These are phyloP conservation scores for Cephus pygmeus DNA, from an alignment of 2,888 invertebrate genomes.

Conservation along the genomic window DNA sequence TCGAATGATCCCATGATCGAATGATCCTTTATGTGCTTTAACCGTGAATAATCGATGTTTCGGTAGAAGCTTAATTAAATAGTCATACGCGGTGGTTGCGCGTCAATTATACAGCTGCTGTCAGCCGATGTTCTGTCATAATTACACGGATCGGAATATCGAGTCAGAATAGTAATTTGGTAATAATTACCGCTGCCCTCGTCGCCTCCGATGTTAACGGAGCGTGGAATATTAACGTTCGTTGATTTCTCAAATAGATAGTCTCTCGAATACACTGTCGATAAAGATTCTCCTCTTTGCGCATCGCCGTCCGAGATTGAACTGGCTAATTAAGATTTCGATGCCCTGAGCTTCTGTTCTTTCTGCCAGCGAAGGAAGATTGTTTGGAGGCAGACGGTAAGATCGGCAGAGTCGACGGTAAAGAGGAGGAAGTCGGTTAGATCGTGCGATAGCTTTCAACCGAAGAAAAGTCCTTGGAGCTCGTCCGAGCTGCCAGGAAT, in stretches of 20 bases:
- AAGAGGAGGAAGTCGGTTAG: too few relatives aligned
- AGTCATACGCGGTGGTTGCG: not conserved
- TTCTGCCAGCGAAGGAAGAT: too few relatives aligned
- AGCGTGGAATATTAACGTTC: slow-evolving; percentile 1
- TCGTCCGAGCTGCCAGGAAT: too few relatives aligned
- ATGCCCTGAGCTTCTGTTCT: too few relatives aligned
- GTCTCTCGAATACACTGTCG: too few relatives aligned
- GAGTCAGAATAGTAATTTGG: slow-evolving; percentile 48
- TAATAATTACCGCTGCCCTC: slow-evolving; percentile 44
- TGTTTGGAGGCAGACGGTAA: too few relatives aligned
- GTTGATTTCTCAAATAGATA: not conserved
- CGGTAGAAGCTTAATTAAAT: not conserved
- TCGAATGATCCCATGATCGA: not conserved
- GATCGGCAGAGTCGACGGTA: too few relatives aligned
- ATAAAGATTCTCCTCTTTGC: too few relatives aligned
- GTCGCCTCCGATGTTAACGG: slow-evolving; percentile 38
- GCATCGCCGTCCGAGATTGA: too few relatives aligned
- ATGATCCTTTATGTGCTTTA: not conserved
- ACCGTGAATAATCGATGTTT: not conserved
- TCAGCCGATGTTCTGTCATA: slow-evolving; percentile 20
- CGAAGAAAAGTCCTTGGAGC: too few relatives aligned
- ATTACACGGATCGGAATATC: slow-evolving; percentile 46
- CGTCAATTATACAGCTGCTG: not conserved
- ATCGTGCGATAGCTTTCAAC: too few relatives aligned
- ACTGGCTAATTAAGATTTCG: too few relatives aligned